A percentile compares a stretch with the other conserved stretches of the same genome.
Conservation (phyloP, 92 coral and sea anemone species). For the Zoanthus gigantus region DNA sequence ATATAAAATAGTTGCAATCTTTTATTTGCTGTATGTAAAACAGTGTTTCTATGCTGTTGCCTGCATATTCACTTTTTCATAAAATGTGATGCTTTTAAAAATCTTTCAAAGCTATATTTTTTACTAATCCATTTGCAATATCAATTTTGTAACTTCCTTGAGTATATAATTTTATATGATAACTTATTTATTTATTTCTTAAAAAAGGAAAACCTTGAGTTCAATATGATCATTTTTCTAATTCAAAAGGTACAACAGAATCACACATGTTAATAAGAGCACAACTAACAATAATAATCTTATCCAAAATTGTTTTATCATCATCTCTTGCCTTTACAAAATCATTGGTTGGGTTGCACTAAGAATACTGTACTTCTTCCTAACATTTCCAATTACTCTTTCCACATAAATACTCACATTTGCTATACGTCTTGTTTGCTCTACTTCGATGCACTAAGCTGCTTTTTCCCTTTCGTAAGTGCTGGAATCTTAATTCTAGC, state of each 20-base stretch:
- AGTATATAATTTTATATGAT: constrained; percentile 21
- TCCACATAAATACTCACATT: constrained; percentile 67
- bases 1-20: constrained; percentile 31
- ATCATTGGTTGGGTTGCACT: constrained; percentile 63
- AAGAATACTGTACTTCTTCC: neutral
- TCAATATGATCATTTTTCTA: constrained; percentile 7
- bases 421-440: constrained; percentile 71
- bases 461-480: constrained; percentile 67
- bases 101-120: no score
- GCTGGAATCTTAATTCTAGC: constrained; percentile 71
- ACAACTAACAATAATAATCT: constrained; percentile 71
- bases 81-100: no score
- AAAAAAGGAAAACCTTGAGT: constrained; percentile 1
- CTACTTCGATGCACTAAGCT: constrained; percentile 69
- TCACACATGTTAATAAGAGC: constrained; percentile 66
- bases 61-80: no score
- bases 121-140: constrained; percentile 2
- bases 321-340: constrained; percentile 57
- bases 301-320: constrained; percentile 65
- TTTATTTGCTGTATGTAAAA: constrained; percentile 29
- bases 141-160: constrained; percentile 9
- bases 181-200: neutral
- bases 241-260: constrained; percentile 73
- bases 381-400: constrained; percentile 68
- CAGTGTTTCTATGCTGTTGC: no score